Evolutionary conservation across 1,140 invertebrate species (phyloP).

Genomic region (Caenorhabditis latens): DNA sequence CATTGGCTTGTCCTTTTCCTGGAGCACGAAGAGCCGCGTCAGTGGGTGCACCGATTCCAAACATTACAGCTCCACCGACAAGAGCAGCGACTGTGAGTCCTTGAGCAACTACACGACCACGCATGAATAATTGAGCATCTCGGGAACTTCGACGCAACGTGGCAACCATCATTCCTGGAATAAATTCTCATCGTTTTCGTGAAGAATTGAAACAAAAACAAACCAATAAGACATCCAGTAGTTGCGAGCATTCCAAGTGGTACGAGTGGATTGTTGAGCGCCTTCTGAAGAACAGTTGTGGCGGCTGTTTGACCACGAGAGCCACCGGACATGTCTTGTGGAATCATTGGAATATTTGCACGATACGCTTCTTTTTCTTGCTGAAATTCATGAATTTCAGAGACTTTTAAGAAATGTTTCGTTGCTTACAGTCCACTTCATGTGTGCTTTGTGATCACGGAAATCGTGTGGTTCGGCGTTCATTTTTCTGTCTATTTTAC

Average conservation of each 20-base stretch:
- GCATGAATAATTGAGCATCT: conserved; percentile 70
- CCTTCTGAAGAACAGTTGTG: conserved; percentile 62
- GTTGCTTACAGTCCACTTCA: conserved; percentile 53
- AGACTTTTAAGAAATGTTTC: background rate
- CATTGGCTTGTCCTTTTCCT: conserved; percentile 26
- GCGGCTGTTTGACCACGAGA: conserved; percentile 13
- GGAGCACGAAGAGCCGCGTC: conserved; percentile 43
- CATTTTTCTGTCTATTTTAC: background rate
- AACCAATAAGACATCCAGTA: conserved; percentile 71
- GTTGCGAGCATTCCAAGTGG: conserved; percentile 72
- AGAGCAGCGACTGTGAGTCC: conserved; percentile 69
- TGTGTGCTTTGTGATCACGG: conserved; percentile 61
- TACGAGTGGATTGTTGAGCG: conserved; percentile 69
- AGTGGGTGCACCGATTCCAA: conserved; percentile 51
- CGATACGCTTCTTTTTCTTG: conserved; percentile 49
- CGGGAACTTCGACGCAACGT: conserved; percentile 69
- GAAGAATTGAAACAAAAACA: background rate
- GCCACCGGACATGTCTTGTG: conserved; percentile 61
- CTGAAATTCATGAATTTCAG: conserved; percentile 8
- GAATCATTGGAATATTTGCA: conserved; percentile 55
- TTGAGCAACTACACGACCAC: conserved; percentile 69
- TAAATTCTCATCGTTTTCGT: background rate
- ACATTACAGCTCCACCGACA: conserved; percentile 67
- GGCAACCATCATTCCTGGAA: conserved; percentile 70
- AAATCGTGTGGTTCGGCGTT: conserved; percentile 58